A percentile compares a stretch with the other conserved stretches of the same genome.
phyloP scores from a whole-genome alignment of 2,797 vertebrate species.

The Rhynchonycteris naso region DNA sequence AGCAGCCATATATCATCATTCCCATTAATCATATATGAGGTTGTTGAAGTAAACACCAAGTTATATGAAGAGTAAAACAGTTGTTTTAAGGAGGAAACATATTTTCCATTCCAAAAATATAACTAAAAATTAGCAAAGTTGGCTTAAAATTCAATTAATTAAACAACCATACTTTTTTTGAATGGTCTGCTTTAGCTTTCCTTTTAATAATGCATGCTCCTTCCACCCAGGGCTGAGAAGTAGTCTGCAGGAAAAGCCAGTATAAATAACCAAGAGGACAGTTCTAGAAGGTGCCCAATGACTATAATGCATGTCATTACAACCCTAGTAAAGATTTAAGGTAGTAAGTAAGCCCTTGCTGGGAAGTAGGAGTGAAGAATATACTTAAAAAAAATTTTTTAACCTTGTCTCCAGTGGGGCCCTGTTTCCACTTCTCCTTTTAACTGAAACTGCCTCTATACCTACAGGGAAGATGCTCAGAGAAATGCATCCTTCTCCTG shows the following conservation, averaged over 20 bases:
- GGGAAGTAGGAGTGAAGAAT: not conserved
- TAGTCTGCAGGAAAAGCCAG: not conserved
- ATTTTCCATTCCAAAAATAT: not conserved
- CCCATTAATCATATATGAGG: not conserved
- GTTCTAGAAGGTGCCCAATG: not conserved
- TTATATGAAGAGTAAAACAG: not conserved
- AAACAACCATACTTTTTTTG: not conserved
- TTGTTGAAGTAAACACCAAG: not conserved
- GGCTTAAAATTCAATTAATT: not conserved
- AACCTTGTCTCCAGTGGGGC: not conserved
- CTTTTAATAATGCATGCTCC: not conserved
- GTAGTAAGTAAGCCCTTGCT: not conserved
- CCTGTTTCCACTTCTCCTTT: not conserved
- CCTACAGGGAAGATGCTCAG: not conserved
- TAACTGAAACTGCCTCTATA: slow-evolving; percentile 27
- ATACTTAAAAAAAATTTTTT: not conserved
- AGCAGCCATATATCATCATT: not conserved
- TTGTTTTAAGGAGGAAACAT: not conserved
- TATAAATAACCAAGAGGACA: not conserved
- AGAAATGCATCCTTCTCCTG: not conserved
- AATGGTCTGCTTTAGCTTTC: not conserved
- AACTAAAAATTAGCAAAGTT: not conserved
- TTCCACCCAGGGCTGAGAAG: not conserved
- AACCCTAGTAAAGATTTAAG: not conserved
- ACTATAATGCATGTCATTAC: not conserved